Conservation (phyloP, 2,113 vertebrate genomes). For the Empidonax traillii region DNA sequence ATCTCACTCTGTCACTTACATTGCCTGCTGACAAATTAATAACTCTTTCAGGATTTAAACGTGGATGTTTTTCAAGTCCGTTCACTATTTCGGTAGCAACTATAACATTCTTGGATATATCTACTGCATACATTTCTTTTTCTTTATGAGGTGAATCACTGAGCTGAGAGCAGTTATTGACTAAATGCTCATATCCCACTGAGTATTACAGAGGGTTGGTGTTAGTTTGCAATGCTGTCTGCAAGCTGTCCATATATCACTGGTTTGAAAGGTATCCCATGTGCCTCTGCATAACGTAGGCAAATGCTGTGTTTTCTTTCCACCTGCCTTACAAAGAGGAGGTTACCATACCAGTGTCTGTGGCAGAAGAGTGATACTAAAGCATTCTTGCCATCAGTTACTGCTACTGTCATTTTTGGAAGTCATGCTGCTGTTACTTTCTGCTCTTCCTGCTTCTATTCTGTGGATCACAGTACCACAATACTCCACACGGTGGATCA, state of each 20-base stretch:
- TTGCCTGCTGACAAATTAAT: conserved; percentile 27
- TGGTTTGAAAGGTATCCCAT: neutral
- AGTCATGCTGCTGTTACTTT: neutral
- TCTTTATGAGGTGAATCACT: neutral
- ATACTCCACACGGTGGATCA: too few relatives aligned
- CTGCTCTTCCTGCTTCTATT: neutral
- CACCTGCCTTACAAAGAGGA: neutral
- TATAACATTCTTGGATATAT: neutral
- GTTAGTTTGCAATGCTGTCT: neutral
- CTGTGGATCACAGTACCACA: neutral
- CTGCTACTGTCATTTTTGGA: neutral
- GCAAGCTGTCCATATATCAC: neutral
- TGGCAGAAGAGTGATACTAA: neutral
- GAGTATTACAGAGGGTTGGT: neutral
- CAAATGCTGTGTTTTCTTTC: neutral
- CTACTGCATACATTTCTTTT: neutral
- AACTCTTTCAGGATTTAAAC: conserved; percentile 32
- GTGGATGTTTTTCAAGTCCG: neutral
- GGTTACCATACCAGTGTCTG: neutral
- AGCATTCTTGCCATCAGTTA: accelerated
- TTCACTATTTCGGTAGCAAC: neutral
- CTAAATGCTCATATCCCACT: neutral
- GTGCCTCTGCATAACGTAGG: neutral
- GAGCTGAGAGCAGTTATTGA: neutral
- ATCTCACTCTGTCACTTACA: neutral